A percentile compares a stretch with the other conserved stretches of the same genome.
Evolutionary conservation across 2,113 vertebrate species (phyloP).

Genomic region (Sigmodon hispidus): DNA sequence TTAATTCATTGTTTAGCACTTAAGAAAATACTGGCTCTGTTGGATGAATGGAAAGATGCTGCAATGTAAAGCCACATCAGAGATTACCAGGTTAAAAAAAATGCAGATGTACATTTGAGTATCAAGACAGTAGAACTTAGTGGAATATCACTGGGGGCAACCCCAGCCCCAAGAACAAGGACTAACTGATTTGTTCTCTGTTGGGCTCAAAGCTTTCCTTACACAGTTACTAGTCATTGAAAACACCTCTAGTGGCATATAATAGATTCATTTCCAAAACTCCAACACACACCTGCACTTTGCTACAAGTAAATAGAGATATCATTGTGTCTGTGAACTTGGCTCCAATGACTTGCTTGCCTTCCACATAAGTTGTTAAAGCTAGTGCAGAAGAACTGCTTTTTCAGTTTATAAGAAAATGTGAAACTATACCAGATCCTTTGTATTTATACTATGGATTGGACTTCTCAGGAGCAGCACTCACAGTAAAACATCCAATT

Average conservation of each 20-base stretch:
- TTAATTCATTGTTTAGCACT: constrained; percentile 77
- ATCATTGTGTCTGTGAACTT: not conserved
- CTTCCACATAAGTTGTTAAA: not conserved
- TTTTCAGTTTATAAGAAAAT: not conserved
- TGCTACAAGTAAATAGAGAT: not conserved
- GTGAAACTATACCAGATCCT: not conserved
- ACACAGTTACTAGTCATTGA: not conserved
- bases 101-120: not conserved
- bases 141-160: not conserved
- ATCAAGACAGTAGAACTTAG: not conserved
- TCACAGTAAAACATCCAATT: not conserved
- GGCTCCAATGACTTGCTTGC: not conserved
- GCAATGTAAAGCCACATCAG: constrained; percentile 1
- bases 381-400: not conserved
- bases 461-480: not conserved
- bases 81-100: constrained; percentile 34
- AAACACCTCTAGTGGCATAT: not conserved
- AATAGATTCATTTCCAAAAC: not conserved
- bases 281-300: not conserved
- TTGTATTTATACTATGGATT: not conserved
- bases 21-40: constrained; percentile 68
- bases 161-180: not conserved
- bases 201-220: not conserved
- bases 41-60: constrained; percentile 56
- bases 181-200: not conserved